Evolutionary conservation across 2,113 vertebrate species (phyloP).

Genomic region (Glaucidium brasilianum): DNA sequence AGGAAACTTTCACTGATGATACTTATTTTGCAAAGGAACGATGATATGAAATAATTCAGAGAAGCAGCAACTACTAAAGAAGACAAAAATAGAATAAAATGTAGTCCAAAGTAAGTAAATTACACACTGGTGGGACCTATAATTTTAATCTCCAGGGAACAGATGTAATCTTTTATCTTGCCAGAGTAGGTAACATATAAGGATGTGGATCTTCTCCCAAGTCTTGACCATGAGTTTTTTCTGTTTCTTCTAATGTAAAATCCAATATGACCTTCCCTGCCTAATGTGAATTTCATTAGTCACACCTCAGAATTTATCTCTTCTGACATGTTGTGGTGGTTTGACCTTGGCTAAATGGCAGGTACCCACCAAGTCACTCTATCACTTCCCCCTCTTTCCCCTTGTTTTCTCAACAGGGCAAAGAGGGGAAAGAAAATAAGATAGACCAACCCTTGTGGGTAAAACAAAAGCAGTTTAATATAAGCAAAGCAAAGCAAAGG

Average conservation of each 20-base stretch:
- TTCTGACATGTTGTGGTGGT: background rate
- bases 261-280: background rate
- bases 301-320: background rate
- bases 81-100: background rate
- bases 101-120: background rate
- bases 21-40: background rate
- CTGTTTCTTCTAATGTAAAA: background rate
- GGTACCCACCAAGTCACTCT: too few relatives aligned
- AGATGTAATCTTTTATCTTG: background rate
- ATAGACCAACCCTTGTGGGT: too few relatives aligned
- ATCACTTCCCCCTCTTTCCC: too few relatives aligned
- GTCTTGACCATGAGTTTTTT: background rate
- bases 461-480: too few relatives aligned
- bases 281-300: background rate
- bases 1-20: background rate
- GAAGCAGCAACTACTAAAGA: background rate
- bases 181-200: background rate
- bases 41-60: background rate
- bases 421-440: too few relatives aligned
- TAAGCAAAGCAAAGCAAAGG: too few relatives aligned
- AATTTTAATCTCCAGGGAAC: background rate
- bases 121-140: background rate
- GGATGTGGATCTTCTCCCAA: background rate
- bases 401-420: too few relatives aligned
- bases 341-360: too few relatives aligned